Percentiles rank a stretch among this genome's conserved stretches.
These are phyloP conservation scores for Portunus trituberculatus DNA, from an alignment of 1,140 invertebrate genomes.

Conservation along the genomic window DNA sequence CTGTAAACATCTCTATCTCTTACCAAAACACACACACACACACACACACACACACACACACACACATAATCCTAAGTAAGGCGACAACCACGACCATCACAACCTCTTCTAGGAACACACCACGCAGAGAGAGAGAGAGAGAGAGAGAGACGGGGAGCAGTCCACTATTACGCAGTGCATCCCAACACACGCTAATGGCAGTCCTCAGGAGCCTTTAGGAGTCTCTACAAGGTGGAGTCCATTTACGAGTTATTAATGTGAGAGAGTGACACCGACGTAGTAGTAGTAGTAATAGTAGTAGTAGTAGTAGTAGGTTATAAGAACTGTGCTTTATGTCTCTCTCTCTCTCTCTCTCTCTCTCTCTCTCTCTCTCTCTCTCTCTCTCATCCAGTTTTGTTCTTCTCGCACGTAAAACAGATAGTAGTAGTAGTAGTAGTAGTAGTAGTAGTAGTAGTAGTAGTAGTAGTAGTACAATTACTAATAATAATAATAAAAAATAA, in stretches of 20 bases:
- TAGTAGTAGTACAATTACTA: not conserved
- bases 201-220: too few relatives aligned
- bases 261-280: not conserved
- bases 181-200: too few relatives aligned
- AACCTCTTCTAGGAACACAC: not conserved
- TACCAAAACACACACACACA: not conserved
- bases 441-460: not conserved
- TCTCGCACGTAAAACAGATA: not conserved
- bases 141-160: not conserved
- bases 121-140: not conserved
- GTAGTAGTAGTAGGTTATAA: not conserved
- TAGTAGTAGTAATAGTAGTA: slow-evolving; percentile 14
- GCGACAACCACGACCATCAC: not conserved
- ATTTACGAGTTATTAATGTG: too few relatives aligned
- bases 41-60: slow-evolving; percentile 29
- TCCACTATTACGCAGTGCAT: not conserved
- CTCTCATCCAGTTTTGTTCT: not conserved
- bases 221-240: too few relatives aligned
- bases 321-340: too few relatives aligned
- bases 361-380: not conserved
- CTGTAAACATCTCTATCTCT: not conserved
- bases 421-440: not conserved
- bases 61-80: not conserved
- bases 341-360: not conserved
- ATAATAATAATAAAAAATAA: too few relatives aligned